A percentile compares a stretch with the other conserved stretches of the same genome.
Evolutionary conservation across 1,140 invertebrate genomes (phyloP).

Genomic region (Pentalonia nigronervosa): DNA sequence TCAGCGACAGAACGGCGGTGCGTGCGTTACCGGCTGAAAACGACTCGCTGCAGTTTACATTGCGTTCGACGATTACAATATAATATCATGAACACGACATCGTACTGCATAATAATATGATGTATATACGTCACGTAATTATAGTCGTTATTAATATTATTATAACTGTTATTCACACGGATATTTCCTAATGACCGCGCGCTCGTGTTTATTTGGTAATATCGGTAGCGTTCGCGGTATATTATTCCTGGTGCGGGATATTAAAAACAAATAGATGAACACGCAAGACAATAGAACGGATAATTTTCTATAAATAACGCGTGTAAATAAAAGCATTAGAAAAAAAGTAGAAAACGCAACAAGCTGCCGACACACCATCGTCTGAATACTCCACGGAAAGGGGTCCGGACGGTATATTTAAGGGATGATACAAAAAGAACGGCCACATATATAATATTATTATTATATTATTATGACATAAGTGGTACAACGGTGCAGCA

Average conservation of each 20-base stretch:
- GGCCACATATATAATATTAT: background rate
- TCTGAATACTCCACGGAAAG: background rate
- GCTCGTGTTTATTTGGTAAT: background rate
- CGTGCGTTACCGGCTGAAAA: background rate
- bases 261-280: background rate
- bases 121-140: background rate
- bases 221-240: background rate
- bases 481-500: background rate
- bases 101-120: background rate
- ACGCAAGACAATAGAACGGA: background rate
- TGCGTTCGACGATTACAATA: background rate
- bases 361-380: background rate
- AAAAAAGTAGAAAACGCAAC: background rate
- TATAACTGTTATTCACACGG: conserved; percentile 4
- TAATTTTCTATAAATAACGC: conserved; percentile 27
- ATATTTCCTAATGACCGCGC: conserved; percentile 11
- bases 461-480: background rate
- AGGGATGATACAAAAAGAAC: background rate
- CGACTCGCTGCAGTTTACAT: background rate
- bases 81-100: background rate
- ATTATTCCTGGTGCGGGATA: background rate
- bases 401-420: background rate
- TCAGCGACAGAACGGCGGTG: background rate
- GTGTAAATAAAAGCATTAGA: conserved; percentile 5
- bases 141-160: background rate